A percentile compares a stretch with the other conserved stretches of the same genome.
Evolutionary conservation across 2,113 vertebrate genomes (phyloP).

Genomic region (Grantiella picta): DNA sequence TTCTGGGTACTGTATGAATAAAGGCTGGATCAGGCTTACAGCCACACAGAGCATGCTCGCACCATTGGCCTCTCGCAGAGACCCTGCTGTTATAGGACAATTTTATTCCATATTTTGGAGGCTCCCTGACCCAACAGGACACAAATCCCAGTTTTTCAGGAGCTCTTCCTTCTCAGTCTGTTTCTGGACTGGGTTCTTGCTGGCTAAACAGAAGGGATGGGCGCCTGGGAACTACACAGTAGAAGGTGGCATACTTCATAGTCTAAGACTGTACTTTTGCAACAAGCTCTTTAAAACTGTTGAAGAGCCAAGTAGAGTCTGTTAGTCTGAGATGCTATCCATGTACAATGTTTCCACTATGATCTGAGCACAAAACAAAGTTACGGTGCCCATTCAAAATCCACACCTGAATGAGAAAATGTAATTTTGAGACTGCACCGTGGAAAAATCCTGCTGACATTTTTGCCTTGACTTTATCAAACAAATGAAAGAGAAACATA

Average conservation of each 20-base stretch:
- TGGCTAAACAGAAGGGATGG: not conserved
- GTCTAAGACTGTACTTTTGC: not conserved
- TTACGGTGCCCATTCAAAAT: not conserved
- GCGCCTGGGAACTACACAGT: not conserved
- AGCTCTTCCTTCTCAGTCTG: not conserved
- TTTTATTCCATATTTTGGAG: not conserved
- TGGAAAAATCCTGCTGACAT: not conserved
- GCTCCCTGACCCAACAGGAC: not conserved
- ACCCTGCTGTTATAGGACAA: not conserved
- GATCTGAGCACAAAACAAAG: not conserved
- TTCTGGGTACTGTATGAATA: not conserved
- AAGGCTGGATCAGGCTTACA: not conserved
- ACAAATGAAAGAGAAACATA: slow-evolving; percentile 38
- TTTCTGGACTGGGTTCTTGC: not conserved
- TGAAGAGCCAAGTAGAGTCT: not conserved
- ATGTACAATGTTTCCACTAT: not conserved
- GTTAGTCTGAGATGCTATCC: not conserved
- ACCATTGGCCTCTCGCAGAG: not conserved
- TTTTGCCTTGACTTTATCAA: slow-evolving; percentile 36
- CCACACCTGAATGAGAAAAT: not conserved
- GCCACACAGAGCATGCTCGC: not conserved
- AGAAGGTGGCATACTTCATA: not conserved
- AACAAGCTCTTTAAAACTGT: not conserved
- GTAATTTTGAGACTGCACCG: not conserved
- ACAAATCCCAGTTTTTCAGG: not conserved